phyloP scores from a whole-genome alignment of 2,888 invertebrate species.

The Subacronicta megacephala region DNA sequence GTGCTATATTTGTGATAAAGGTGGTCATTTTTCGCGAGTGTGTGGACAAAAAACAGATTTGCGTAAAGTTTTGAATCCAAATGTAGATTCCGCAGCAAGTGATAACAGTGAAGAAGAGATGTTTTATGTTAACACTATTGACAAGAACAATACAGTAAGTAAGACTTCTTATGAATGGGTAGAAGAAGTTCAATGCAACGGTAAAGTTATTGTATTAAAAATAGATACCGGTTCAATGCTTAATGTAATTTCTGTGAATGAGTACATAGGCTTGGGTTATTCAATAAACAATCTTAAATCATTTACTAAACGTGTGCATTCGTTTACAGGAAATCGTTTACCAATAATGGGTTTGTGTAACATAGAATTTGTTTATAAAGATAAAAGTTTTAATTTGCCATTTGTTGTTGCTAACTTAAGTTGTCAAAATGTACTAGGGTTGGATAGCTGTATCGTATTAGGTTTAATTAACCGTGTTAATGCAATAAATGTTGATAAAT shows the following conservation, averaged over 20 bases:
- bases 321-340: slow-evolving; percentile 7
- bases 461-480: slow-evolving; percentile 12
- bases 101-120: slow-evolving; percentile 5
- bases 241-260: slow-evolving; percentile 14
- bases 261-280: slow-evolving; percentile 4
- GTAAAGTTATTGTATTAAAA: slow-evolving; percentile 17
- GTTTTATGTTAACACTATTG: slow-evolving; percentile 16
- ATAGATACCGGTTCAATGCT: slow-evolving; percentile 26
- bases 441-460: slow-evolving; percentile 8
- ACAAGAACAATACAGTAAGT: slow-evolving; percentile 4
- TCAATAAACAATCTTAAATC: slow-evolving; percentile 6
- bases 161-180: slow-evolving; percentile 12
- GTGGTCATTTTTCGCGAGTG: slow-evolving; percentile 12
- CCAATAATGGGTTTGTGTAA: slow-evolving; percentile 5
- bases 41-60: too few relatives aligned
- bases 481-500: slow-evolving; percentile 17
- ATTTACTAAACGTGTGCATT: slow-evolving; percentile 17
- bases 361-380: slow-evolving; percentile 4
- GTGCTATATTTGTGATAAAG: slow-evolving; percentile 8
- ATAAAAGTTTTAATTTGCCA: slow-evolving; percentile 2
- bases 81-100: too few relatives aligned
- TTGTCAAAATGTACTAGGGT: slow-evolving; percentile 23
- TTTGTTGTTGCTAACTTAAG: slow-evolving; percentile 12
- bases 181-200: slow-evolving; percentile 13
- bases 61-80: too few relatives aligned